These are phyloP conservation scores for Boleophthalmus pectinirostris DNA, from an alignment of 2,113 vertebrate genomes.

Conservation along the genomic window DNA sequence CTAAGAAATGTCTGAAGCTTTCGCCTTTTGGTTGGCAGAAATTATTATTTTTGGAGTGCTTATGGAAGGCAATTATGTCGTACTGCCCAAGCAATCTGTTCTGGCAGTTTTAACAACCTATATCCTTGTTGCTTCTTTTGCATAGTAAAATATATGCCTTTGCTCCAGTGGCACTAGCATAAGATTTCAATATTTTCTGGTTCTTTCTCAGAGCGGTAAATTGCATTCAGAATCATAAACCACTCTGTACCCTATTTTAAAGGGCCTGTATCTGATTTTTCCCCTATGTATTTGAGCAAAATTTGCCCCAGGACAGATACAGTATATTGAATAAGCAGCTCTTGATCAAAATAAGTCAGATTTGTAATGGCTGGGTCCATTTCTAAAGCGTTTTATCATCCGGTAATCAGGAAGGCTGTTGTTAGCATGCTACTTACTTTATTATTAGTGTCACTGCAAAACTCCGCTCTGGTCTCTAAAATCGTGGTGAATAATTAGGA, in stretches of 20 bases:
- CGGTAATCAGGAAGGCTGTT: no score
- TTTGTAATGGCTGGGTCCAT: no score
- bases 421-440: no score
- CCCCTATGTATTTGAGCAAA: no score
- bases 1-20: slow-evolving; percentile 43
- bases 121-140: slow-evolving; percentile 3
- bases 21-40: slow-evolving; percentile 20
- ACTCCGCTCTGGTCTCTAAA: no score
- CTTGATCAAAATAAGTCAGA: no score
- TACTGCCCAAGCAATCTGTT: slow-evolving; percentile 4
- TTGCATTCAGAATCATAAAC: slow-evolving; percentile 56
- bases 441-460: no score
- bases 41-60: slow-evolving; percentile 28
- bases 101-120: slow-evolving; percentile 32
- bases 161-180: slow-evolving; percentile 29
- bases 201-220: slow-evolving; percentile 37
- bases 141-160: slow-evolving; percentile 14
- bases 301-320: no score
- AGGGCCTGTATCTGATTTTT: no score
- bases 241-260: background rate
- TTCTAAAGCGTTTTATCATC: no score
- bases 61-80: slow-evolving; percentile 44
- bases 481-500: no score
- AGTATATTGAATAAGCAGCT: no score
- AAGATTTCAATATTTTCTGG: slow-evolving; percentile 7